Conservation (phyloP, 2,888 invertebrate genomes). For the Proisotoma minuta region DNA sequence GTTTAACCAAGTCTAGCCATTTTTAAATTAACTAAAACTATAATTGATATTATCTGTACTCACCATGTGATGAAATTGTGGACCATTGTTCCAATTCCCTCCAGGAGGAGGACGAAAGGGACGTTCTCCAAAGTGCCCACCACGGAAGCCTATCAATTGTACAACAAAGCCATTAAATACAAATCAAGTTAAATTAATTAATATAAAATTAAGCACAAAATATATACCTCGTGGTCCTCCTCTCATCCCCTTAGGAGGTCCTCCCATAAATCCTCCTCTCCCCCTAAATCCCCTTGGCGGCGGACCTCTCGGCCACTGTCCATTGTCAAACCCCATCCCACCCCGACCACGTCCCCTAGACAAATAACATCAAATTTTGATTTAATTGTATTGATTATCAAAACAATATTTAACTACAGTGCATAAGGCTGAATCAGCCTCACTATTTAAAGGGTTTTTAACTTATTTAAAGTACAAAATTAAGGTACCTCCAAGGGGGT, state of each 20-base stretch:
- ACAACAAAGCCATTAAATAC: not conserved
- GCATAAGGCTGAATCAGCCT: not conserved
- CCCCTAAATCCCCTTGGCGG: constrained; percentile 34
- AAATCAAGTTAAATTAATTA: not conserved
- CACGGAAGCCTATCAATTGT: constrained; percentile 25
- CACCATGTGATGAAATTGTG: constrained; percentile 30
- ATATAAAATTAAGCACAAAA: no score
- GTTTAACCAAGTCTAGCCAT: not conserved
- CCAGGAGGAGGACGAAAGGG: constrained; percentile 21
- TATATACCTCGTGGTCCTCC: constrained; percentile 27
- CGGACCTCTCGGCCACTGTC: constrained; percentile 36
- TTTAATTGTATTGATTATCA: not conserved
- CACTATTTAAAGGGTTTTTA: not conserved
- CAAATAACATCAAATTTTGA: not conserved
- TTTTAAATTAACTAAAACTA: not conserved
- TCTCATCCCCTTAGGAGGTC: constrained; percentile 33
- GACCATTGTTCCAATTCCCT: constrained; percentile 28
- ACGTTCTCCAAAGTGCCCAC: constrained; percentile 35
- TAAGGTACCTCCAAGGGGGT: constrained; percentile 22
- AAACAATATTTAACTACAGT: not conserved
- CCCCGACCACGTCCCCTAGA: constrained; percentile 34
- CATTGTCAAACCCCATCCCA: constrained; percentile 31
- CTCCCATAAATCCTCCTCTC: constrained; percentile 37
- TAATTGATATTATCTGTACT: not conserved
- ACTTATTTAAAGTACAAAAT: not conserved